Base-by-base conservation (phyloP, 2,113 vertebrate genomes). In the Nibea albiflora region DNA sequence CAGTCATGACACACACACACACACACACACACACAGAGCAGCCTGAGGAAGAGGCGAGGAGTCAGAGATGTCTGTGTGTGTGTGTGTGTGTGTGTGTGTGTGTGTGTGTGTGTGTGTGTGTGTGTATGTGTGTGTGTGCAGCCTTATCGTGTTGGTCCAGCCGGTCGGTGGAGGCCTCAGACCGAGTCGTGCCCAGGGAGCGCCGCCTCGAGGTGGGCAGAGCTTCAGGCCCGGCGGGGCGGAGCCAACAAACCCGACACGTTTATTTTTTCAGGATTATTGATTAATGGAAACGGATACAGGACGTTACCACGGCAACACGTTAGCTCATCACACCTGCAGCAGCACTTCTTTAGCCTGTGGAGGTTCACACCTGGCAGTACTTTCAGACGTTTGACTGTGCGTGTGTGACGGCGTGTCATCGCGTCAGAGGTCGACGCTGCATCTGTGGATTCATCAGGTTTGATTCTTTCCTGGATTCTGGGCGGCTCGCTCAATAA, bases 21-120 rank as follows among this genome's bases (percentile, higher is more conserved):
- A 63, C 50, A 35, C 76, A 68, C 73, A 68, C 57, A 66, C 71
- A 73, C 64, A 64, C 44, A 26, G 1, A 26, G 24, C 24, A 26
- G 24, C 2, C 71, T 60, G 77, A 67, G 73, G 68, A 65, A 52
- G 31, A 81, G 77, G 77, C 61, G 74, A 84, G 31, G 80, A 80
- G 77, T 80, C 67, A 64, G 65, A 84, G 86, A 90, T 92, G n/a
- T n/a, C n/a, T 28, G 17, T 46, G 44, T 46, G 44, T 46, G 50
- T 26, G 53, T 76, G 0, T 50, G 20, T 57, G 47, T n/a, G 4
- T 35, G 42, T 53, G 3, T 35, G 35, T 19, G 5, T 46, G 24
- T 46, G 14, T 28, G 17, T 46, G 44, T 46, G 44, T 46, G 50
- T 26, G 53, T 76, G 0, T 50, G 20, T 57, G 47, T n/a, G 4